phyloP scores from a whole-genome alignment of 2,797 vertebrate genomes.

The Bothrops alternatus region DNA sequence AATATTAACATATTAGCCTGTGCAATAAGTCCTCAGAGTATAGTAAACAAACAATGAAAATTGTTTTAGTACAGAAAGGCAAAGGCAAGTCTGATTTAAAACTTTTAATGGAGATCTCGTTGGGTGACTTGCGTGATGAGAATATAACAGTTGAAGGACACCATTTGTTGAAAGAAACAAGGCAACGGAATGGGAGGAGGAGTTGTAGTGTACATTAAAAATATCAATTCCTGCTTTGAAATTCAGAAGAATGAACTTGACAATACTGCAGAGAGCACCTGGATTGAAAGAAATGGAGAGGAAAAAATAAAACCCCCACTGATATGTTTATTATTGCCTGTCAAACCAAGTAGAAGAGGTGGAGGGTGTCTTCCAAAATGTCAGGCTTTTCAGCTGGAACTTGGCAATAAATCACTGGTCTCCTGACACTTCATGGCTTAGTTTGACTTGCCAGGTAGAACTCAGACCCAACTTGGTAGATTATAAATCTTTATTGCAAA shows the following conservation, averaged over 20 bases:
- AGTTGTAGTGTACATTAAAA: not conserved
- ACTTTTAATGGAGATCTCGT: not conserved
- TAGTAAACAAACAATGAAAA: not conserved
- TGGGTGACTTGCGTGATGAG: not conserved
- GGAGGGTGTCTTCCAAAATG: not conserved
- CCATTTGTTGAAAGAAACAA: not conserved
- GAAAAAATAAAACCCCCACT: not conserved
- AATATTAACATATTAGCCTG: not conserved
- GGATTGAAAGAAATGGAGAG: not conserved
- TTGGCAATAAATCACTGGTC: not conserved
- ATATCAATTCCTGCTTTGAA: not conserved
- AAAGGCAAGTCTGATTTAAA: not conserved
- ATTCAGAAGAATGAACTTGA: not conserved
- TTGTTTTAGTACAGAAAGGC: not conserved
- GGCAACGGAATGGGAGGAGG: not conserved
- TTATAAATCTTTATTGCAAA: not conserved
- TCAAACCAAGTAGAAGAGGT: not conserved
- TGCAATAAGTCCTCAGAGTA: not conserved
- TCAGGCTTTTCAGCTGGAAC: not conserved
- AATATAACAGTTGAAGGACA: not conserved
- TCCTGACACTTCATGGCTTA: not conserved
- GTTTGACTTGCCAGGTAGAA: not conserved
- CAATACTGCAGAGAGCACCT: not conserved
- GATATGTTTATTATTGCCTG: not conserved
- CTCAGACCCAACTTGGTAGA: not conserved